Evolutionary conservation across 2,797 vertebrate species (phyloP), one percentile per base, ranked within the genome.

Genomic region (Vipera latastei): DNA sequence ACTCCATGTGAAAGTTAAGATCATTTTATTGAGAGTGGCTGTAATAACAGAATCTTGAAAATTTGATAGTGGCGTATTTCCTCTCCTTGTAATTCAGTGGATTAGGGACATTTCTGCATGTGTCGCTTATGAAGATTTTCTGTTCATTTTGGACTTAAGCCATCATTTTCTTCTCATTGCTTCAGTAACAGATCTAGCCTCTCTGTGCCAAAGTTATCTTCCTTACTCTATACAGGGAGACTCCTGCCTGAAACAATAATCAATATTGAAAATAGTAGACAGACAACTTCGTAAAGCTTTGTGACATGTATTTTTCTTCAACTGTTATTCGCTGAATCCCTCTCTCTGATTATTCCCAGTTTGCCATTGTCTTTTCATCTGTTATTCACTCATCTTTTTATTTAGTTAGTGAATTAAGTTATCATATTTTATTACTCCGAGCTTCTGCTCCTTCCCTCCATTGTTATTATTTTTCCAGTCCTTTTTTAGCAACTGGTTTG

Each of bases 401-500:
- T 96, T 32, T 44, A 90, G 83, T 94, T 94, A 96, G 59, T 95
- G 95, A 95, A 95, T 96, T 96, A 96, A 97, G 95, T 94, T 94
- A 96, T 92, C 93, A 92, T 25, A 61, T 93, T 96, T 94, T 93
- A 92, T 94, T 90, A 60, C 90, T 95, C 0, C 91, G 26, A 28
- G 90, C 93, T 3, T 20, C 93, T 94, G 91, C 90, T 85, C 93
- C 86, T 61, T 51, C 86, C 32, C 57, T 59, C 60, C 60, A n/a
- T 95, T 94, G 65, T 20, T 95, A 88, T 91, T 93, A 95, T 95
- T 97, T 96, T 94, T 90, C 90, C 94, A 89, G 28, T 69, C 96
- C 93, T 14, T 94, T 86, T 95, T 97, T 95, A 95, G 92, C 95
- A 92, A 93, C 95, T 97, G 97, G 93, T 97, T 96, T 95, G 89